Conservation (phyloP, 2,113 vertebrate species). For the Galeopterus variegatus region DNA sequence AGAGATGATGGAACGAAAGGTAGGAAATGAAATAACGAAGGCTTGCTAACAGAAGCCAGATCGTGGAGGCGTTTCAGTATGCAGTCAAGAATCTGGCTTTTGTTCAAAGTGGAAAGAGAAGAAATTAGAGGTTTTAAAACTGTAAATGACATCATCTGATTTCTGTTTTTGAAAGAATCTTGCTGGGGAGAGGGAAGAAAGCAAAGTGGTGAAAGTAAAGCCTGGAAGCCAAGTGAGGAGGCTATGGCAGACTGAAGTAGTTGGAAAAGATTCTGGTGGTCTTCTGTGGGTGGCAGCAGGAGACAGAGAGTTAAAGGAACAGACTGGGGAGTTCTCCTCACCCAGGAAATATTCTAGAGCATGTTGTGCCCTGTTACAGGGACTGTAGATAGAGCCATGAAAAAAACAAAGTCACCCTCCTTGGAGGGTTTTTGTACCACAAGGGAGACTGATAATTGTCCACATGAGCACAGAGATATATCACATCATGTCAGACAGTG, state of each 20-base stretch:
- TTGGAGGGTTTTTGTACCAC: not conserved
- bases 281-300: no score
- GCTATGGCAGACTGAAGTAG: not conserved
- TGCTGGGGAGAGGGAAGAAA: not conserved
- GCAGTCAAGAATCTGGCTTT: not conserved
- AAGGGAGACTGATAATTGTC: not conserved
- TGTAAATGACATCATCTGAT: constrained; percentile 44
- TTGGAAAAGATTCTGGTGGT: accelerated
- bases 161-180: not conserved
- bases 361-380: accelerated
- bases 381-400: no score
- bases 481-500: not conserved
- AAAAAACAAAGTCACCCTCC: not conserved
- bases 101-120: constrained; percentile 31
- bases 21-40: accelerated
- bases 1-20: not conserved
- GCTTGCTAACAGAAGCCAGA: not conserved
- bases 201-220: not conserved
- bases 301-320: accelerated
- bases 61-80: not conserved
- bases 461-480: accelerated
- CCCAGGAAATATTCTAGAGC: not conserved
- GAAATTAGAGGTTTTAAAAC: not conserved
- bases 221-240: not conserved
- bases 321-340: no score